Conservation (phyloP, 2,113 vertebrate species). For the Lagenorhynchus albirostris region DNA sequence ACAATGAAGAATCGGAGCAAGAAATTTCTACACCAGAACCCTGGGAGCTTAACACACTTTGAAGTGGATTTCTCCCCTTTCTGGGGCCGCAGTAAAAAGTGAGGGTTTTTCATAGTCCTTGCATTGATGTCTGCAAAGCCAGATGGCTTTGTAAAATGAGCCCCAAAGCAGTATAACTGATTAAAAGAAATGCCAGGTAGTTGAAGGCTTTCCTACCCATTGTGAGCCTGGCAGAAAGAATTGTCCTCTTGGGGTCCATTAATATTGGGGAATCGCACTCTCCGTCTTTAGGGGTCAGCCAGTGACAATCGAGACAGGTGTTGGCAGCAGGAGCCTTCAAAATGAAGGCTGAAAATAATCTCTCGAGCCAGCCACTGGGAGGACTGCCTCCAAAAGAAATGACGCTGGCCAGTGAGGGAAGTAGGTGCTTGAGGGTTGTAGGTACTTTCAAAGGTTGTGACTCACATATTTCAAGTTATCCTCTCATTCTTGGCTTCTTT, state of each 20-base stretch:
- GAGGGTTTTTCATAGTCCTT: constrained; percentile 38
- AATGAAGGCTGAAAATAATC: neutral
- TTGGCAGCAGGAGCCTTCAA: neutral
- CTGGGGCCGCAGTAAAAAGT: constrained; percentile 42
- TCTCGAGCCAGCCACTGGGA: neutral
- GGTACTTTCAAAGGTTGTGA: neutral
- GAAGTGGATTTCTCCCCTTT: constrained; percentile 49
- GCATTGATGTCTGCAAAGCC: constrained; percentile 65
- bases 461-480: neutral
- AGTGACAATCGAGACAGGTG: neutral
- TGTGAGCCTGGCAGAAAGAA: constrained; percentile 35
- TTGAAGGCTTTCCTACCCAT: constrained; percentile 42
- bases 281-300: neutral
- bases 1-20: constrained; percentile 62
- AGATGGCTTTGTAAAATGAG: constrained; percentile 63
- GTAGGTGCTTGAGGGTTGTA: neutral
- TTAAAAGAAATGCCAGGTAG: constrained; percentile 67
- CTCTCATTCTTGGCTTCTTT: neutral
- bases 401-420: neutral
- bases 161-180: constrained; percentile 54
- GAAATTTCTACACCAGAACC: constrained; percentile 48
- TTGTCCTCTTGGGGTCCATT: constrained; percentile 16
- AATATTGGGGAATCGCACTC: neutral
- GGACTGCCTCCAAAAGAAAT: neutral
- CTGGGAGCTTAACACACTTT: constrained; percentile 57